Evolutionary conservation across 2,888 invertebrate species (phyloP).

Genomic region (Xanthia icteritia): DNA sequence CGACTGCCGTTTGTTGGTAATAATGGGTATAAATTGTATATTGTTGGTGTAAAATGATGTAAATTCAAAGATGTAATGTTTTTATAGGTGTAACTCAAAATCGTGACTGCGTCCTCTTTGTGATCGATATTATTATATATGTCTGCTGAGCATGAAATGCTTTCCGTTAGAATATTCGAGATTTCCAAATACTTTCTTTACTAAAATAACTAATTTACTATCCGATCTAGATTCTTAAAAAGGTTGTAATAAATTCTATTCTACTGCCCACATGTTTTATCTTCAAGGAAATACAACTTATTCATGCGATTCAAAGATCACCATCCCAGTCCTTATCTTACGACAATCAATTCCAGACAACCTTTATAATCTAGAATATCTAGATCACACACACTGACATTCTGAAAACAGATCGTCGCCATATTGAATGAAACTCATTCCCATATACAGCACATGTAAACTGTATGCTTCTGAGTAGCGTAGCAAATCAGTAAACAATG

Average conservation of each 20-base stretch:
- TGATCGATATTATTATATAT: too few species aligned
- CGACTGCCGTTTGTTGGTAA: background rate
- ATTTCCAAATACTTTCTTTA: background rate
- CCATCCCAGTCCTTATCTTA: constrained; percentile 1
- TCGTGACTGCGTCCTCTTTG: too few species aligned
- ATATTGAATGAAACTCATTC: constrained; percentile 41
- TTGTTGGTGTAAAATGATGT: constrained; percentile 7
- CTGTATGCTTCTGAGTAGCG: constrained; percentile 35
- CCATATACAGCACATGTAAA: constrained; percentile 35
- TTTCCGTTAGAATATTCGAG: background rate
- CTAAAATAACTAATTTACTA: too few species aligned
- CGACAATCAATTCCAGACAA: constrained; percentile 19
- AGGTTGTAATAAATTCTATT: background rate
- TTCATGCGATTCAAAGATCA: constrained; percentile 15
- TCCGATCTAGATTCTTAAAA: background rate
- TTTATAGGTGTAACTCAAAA: background rate
- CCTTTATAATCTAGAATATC: constrained; percentile 35
- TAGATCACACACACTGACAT: constrained; percentile 42
- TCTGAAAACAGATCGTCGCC: constrained; percentile 26
- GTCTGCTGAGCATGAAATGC: background rate
- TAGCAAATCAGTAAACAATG: constrained; percentile 64
- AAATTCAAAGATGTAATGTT: too few species aligned
- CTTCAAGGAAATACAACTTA: background rate
- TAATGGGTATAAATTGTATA: constrained; percentile 13
- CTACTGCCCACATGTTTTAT: background rate